Base-by-base conservation (phyloP, 2,797 vertebrate species). In the Mus caroli region DNA sequence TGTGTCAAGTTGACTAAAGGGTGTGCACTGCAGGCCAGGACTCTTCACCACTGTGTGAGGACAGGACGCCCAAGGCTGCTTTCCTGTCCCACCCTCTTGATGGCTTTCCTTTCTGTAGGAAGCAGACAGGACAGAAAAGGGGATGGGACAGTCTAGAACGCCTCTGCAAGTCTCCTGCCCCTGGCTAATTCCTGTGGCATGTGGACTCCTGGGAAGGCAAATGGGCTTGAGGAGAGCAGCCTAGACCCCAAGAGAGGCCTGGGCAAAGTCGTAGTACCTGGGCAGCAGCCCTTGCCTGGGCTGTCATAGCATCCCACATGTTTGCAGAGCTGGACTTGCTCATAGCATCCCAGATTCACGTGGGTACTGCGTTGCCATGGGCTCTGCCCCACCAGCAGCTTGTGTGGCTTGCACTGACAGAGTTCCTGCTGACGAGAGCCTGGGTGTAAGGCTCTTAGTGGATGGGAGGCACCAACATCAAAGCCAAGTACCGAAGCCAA, bases 371-470 rank as follows among this genome's bases (percentile, higher is more conserved):
- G 19, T 43, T 56, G 9, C 77, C 28, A 0, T 6, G 2, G 67
- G 69, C 60, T 60, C 11, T 19, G 71, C 56, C 62, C 2, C 11
- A 54, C 40, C 56, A 22, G 73, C 89, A 78, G 60, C 20, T 24
- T 6, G 20, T 8, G 0, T 34, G 46, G 54, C 46, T 54, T 14
- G 52, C 0, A 3, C 94, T 19, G 10, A 82, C 15, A 28, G 78
- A 69, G 52, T 17, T 56, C 76, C 3, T 7, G 84, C 77, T 19
- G 73, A 60, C 28, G 4, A 13, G 56, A n/a, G 22, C 58, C 28
- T 0, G 20, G 0, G 5, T 19, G 22, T 12, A 4, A 7, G 22
- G 34, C 7, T 73, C 40, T 46, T 8, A 0, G 0, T 9, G 56
- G 34, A 17, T 1, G 19, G 40, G 52, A 71, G 6, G 60, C 50